These are phyloP conservation scores for Drosophila kohkoa DNA, from an alignment of 1,140 invertebrate species.

Conservation along the genomic window DNA sequence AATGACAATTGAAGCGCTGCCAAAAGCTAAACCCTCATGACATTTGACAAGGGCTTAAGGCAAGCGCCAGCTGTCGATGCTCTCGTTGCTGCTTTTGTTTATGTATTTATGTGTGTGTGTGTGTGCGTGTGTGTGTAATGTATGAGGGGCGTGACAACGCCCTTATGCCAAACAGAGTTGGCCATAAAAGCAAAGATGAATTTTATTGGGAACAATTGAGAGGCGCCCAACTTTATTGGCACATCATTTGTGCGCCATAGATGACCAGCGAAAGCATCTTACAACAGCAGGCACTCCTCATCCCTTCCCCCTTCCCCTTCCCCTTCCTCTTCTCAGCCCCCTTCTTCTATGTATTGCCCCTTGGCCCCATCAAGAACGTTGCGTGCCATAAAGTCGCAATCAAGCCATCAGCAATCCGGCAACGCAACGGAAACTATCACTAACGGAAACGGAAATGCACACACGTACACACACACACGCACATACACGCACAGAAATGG, in stretches of 20 bases:
- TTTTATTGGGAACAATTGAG: conserved; percentile 77
- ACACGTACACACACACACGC: conserved; percentile 22
- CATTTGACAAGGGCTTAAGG: conserved; percentile 77
- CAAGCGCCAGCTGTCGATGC: conserved; percentile 16
- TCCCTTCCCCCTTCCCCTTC: too few relatives aligned
- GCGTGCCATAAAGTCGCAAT: conserved; percentile 55
- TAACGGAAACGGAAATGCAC: conserved; percentile 58
- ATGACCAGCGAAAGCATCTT: conserved; percentile 49
- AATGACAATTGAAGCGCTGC: conserved; percentile 51
- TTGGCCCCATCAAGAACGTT: conserved; percentile 34
- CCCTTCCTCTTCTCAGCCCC: not conserved
- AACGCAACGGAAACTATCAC: conserved; percentile 51
- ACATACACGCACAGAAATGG: conserved; percentile 5
- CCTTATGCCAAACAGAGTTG: conserved; percentile 20
- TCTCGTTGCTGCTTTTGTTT: conserved; percentile 15
- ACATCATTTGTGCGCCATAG: conserved; percentile 71
- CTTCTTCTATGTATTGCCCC: not conserved
- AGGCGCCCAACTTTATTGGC: conserved; percentile 70
- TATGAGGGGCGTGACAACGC: conserved; percentile 36
- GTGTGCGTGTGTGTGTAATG: conserved; percentile 7
- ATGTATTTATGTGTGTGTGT: not conserved
- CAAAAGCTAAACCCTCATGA: conserved; percentile 63
- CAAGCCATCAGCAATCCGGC: conserved; percentile 50
- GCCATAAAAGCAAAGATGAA: conserved; percentile 79
- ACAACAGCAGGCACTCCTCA: not conserved